Evolutionary conservation across 2,113 vertebrate species (phyloP), one percentile per base, ranked within the genome.

Genomic region (Pterophyllum scalare): DNA sequence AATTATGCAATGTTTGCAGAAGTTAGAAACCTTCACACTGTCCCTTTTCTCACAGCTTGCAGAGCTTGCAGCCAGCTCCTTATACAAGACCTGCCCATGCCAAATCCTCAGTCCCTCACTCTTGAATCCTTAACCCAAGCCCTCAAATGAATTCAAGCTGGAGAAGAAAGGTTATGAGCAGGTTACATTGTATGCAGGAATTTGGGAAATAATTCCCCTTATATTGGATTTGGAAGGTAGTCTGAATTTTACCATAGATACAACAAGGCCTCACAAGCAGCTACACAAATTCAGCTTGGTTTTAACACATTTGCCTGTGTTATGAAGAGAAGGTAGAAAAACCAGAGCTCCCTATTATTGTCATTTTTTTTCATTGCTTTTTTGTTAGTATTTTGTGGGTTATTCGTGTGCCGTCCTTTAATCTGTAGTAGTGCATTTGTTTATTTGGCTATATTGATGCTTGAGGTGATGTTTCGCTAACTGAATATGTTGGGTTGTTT

Each of bases 91-190:
- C 78, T 86, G 84, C 82, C 79, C 84, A 82, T 75, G 89, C 93
- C 90, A 94, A 94, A 95, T 95, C 93, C 93, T 90, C 84, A 35
- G 91, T 84, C 91, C 90, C 88, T 89, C 87, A 54, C 87, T 92
- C 88, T 74, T 56, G 75, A 90, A 90, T 94, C 93, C 93, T 74
- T 64, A 90, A 92, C 89, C 89, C 89, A 52, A 94, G 91, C 91
- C 67, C 91, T 88, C 93, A 95, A 94, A 95, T 94, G 88, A 90
- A 92, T 94, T 90, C 95, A 95, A 95, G 93, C 94, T 94, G 94
- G 75, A 88, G 88, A 83, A 72, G 86, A 80, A 83, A 91, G 95
- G 94, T 95, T 95, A 95, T 76, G 79, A 87, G 85, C 93, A 93
- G 95, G 94, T 95, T 95, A 95, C 86, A 91, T 85, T 79, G 91